Percentiles rank a stretch among this genome's conserved stretches.
Conservation (phyloP, 2,113 vertebrate species). For the Excalfactoria chinensis region DNA sequence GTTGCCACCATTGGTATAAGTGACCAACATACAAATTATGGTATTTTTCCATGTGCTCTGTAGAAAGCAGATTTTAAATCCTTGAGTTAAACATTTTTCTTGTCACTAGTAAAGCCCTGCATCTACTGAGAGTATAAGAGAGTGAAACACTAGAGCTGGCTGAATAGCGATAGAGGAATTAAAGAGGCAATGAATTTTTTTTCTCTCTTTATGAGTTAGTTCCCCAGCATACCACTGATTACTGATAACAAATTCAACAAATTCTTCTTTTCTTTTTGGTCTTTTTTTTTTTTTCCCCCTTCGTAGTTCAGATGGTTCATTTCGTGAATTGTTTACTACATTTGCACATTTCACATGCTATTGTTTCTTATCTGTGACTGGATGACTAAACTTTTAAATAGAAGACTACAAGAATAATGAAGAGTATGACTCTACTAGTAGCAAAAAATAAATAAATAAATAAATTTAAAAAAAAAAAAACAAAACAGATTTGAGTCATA, state of each 20-base stretch:
- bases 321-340: constrained; percentile 26
- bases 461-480: not conserved
- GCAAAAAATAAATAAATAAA: no score
- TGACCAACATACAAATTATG: not conserved
- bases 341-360: not conserved
- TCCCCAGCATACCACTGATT: not conserved
- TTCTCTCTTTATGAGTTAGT: not conserved
- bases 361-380: not conserved
- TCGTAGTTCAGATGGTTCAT: not conserved
- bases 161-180: not conserved
- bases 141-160: not conserved
- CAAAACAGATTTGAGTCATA: constrained; percentile 46
- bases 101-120: not conserved
- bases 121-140: not conserved
- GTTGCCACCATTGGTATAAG: not conserved
- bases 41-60: not conserved
- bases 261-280: not conserved
- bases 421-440: constrained; percentile 20
- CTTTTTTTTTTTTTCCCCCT: not conserved
- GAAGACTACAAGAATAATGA: constrained; percentile 13
- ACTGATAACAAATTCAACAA: not conserved
- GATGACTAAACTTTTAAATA: constrained; percentile 40
- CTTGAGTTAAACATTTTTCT: not conserved
- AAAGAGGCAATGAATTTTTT: not conserved
- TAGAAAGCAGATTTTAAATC: not conserved